Evolutionary conservation across 2,113 vertebrate genomes (phyloP), one percentile per base, ranked within the genome.

Genomic region (Hydropotes inermis): DNA sequence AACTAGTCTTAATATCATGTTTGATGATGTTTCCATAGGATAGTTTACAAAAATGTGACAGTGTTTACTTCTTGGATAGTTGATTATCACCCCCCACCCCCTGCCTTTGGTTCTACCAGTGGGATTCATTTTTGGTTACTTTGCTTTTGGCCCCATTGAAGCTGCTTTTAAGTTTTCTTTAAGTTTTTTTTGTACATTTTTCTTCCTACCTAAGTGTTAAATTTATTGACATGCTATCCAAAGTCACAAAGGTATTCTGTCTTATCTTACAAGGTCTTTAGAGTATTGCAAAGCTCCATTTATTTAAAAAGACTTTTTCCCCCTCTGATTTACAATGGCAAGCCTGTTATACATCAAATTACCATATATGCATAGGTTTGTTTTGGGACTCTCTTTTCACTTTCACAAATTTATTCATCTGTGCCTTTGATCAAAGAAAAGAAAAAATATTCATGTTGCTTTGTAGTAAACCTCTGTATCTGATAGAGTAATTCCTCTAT

Each of bases 31-130:
- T 85, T 83, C 76, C 50, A 83, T 57, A 70, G 4, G 6, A 23
- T 89, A 27, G 45, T 82, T 82, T 57, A 70, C 10, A 21, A 21
- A 61, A 64, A 16, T 36, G 14, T 39, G 8, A 17, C 25, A 39
- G 1, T 33, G 11, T 52, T 67, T 10, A n/a, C 3, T 28, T 28
- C 23, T 15, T 94, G 12, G 36, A 17, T 60, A 60, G 50, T 54
- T n/a, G 4, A 6, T n/a, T 55, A 70, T 5, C 19, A 0, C 10
- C n/a, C 10, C 19, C 8, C 7, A n/a, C 25, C 16, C 1, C n/a
- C 33, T 5, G 10, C 27, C 30, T 84, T 76, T 60, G 54, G 14
- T 74, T 76, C 27, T 21, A 14, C 33, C 76, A 61, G 8, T 54
- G 11, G 2, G 21, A 28, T 50, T 39, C 13, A 27, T 43, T 67